A percentile compares a stretch with the other conserved stretches of the same genome.
These are phyloP conservation scores for Neostethus bicornis DNA, from an alignment of 2,797 vertebrate genomes.

Conservation along the genomic window DNA sequence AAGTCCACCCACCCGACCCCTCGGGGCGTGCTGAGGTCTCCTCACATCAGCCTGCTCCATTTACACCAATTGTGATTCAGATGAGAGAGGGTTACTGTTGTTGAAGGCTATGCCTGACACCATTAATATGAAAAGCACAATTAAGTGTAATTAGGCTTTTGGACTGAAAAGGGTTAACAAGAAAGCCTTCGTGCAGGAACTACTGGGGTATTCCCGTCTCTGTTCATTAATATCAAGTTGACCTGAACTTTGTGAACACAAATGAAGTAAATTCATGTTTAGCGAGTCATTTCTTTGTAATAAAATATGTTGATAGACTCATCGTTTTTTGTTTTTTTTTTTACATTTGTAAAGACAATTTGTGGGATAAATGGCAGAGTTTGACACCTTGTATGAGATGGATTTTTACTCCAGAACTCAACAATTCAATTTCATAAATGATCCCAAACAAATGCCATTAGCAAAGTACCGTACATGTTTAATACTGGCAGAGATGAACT, in stretches of 20 bases:
- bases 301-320: too few species aligned
- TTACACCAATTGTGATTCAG: conserved; percentile 77
- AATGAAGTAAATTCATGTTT: too few species aligned
- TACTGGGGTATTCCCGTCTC: not conserved
- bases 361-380: too few species aligned
- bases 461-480: too few species aligned
- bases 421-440: too few species aligned
- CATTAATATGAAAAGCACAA: conserved; percentile 71
- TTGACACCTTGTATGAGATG: too few species aligned
- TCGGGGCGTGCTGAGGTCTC: not conserved
- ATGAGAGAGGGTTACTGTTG: conserved; percentile 60
- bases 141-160: conserved; percentile 70
- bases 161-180: conserved; percentile 34
- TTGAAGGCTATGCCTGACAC: conserved; percentile 56
- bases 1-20: conserved; percentile 21
- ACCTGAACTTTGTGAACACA: not conserved
- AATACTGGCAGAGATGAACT: too few species aligned
- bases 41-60: conserved; percentile 51
- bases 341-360: too few species aligned
- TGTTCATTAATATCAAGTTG: not conserved
- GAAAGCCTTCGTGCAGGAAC: conserved; percentile 14
- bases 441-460: too few species aligned
- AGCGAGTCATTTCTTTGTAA: too few species aligned
- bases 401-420: too few species aligned
- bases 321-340: too few species aligned